Conservation (phyloP, 1,140 invertebrate species). For the Lordiphosa mommai region DNA sequence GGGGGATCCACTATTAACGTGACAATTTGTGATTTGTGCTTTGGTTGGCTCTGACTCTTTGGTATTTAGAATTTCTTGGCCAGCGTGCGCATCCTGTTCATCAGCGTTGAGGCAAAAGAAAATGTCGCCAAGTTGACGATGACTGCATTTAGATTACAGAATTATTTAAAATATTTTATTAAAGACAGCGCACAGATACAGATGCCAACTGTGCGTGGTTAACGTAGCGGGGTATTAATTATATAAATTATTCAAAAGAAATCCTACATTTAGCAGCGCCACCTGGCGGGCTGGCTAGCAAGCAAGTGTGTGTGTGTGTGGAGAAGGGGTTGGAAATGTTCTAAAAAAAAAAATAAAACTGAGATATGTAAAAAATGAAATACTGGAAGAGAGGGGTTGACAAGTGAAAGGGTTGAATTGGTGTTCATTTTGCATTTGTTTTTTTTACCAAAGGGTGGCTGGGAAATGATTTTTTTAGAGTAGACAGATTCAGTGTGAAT, state of each 20-base stretch:
- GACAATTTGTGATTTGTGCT: constrained; percentile 78
- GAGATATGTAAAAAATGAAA: constrained; percentile 42
- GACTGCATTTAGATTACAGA: constrained; percentile 77
- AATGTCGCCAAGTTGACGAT: constrained; percentile 56
- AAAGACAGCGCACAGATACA: constrained; percentile 38
- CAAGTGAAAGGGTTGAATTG: constrained; percentile 49
- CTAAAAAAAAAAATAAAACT: constrained; percentile 37
- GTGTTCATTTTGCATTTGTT: constrained; percentile 29
- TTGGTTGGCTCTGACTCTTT: constrained; percentile 41
- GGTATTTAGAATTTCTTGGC: constrained; percentile 75
- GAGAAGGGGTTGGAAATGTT: constrained; percentile 53
- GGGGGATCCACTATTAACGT: constrained; percentile 69
- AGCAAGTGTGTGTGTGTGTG: not conserved
- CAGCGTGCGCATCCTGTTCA: constrained; percentile 45
- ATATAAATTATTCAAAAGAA: constrained; percentile 73
- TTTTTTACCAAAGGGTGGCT: constrained; percentile 41
- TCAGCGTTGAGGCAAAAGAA: constrained; percentile 17
- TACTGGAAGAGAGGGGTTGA: constrained; percentile 34
- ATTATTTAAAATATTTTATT: constrained; percentile 79
- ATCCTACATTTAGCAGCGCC: constrained; percentile 43
- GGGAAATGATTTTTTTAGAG: constrained; percentile 21
- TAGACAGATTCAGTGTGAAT: constrained; percentile 22
- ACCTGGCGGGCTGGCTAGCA: constrained; percentile 24
- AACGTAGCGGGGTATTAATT: constrained; percentile 67
- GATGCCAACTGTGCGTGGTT: constrained; percentile 55